Percentiles rank a stretch among this genome's conserved stretches.
Conservation (phyloP, 1,140 invertebrate genomes). For the Vanessa tameamea region DNA sequence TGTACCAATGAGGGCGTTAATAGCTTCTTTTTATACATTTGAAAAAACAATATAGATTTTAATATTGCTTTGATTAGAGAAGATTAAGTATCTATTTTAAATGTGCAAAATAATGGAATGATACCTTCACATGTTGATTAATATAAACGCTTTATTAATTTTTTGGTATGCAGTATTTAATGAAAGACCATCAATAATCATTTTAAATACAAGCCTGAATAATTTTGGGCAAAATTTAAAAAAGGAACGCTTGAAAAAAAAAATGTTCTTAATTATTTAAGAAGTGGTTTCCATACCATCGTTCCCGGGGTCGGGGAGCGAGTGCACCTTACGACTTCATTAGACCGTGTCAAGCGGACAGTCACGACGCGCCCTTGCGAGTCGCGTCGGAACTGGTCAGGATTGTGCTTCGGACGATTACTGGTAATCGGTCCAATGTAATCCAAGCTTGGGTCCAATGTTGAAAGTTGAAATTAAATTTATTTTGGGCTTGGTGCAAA, state of each 20-base stretch:
- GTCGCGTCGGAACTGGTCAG: slow-evolving; percentile 27
- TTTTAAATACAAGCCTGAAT: no score
- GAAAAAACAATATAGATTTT: background rate
- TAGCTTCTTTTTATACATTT: background rate
- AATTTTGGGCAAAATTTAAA: no score
- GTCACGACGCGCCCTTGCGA: slow-evolving; percentile 57
- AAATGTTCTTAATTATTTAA: slow-evolving; percentile 6
- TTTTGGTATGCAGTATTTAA: no score
- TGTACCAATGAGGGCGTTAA: background rate
- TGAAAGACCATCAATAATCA: no score
- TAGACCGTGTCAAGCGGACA: slow-evolving; percentile 62
- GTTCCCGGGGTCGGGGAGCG: slow-evolving; percentile 30
- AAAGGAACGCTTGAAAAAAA: background rate
- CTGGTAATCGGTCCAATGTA: slow-evolving; percentile 9
- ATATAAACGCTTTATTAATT: no score
- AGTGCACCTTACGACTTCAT: slow-evolving; percentile 67
- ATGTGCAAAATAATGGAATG: background rate
- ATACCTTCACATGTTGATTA: no score
- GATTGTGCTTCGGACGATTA: slow-evolving; percentile 18
- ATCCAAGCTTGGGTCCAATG: background rate
- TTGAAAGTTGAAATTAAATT: background rate
- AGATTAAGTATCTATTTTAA: background rate
- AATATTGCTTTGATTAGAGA: no score
- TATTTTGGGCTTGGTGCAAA: background rate
- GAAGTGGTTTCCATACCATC: slow-evolving; percentile 43